Evolutionary conservation across 2,797 vertebrate genomes (phyloP), one percentile per base, ranked within the genome.

Genomic region (Eidolon dupreanum): DNA sequence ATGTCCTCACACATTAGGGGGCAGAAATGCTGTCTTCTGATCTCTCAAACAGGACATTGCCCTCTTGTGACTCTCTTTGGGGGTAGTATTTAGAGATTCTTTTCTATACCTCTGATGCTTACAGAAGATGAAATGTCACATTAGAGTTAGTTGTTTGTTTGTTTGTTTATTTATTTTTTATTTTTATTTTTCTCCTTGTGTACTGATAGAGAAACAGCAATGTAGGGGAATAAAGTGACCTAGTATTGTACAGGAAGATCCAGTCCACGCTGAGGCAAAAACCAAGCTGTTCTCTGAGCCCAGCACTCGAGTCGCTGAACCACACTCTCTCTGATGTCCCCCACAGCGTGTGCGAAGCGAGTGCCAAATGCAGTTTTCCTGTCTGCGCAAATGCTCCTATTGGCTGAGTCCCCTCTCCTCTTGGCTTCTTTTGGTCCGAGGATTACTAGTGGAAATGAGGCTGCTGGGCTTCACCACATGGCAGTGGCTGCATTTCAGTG

Each of bases 301-400:
- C n/a, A 5, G 6, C 0, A 0, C 38, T 24, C 1, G 19, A 55
- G n/a, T 84, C 8, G 0, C 51, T 55, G 24, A 11, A 4, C 63
- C 13, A 5, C 2, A 8, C 28, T 89, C 15, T 51, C 63, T 63
- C 86, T n/a, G 33, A 63, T 28, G 55, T 15, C 38, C 53, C 41
- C 74, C 65, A 33, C 11, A 3, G 74, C 41, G n/a, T 22, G 28
- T 66, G 86, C 16, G 70, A 95, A 93, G 33, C 19, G 17, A 83
- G 85, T 49, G 93, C 75, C 81, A 87, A 82, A 15, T 8, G 28
- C 65, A 73, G 55, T 57, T 90, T 96, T 59, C 79, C 26, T 36
- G 33, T n/a, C 70, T 71, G 9, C 49, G 8, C 2, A 4, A 66
- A n/a, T 19, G 66, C 66, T 84, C 61, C 84, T n/a, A 0, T 20